Conservation (phyloP, 2,797 vertebrate genomes). For the Parauchenoglanis ngamensis region DNA sequence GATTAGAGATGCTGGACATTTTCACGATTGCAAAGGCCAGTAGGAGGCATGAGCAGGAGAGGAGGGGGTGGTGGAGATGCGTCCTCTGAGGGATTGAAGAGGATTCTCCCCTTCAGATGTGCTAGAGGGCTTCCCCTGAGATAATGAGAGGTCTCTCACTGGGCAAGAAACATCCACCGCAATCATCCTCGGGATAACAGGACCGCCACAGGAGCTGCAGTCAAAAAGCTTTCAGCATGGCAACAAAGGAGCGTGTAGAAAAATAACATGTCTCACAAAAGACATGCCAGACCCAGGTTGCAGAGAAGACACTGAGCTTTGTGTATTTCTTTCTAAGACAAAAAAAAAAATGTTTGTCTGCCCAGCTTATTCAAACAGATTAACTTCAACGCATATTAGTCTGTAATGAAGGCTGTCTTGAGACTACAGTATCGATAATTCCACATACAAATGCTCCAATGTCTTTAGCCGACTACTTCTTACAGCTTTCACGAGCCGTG, state of each 20-base stretch:
- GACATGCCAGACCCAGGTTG: constrained; percentile 37
- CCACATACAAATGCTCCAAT: neutral
- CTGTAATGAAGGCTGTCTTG: constrained; percentile 26
- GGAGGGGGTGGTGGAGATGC: constrained; percentile 17
- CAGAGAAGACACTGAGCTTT: constrained; percentile 28
- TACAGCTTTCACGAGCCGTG: neutral
- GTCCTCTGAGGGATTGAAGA: constrained; percentile 55
- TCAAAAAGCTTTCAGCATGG: constrained; percentile 54
- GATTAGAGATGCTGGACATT: constrained; percentile 56
- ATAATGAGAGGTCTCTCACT: constrained; percentile 56
- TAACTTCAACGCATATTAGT: constrained; percentile 15
- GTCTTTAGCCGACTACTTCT: neutral
- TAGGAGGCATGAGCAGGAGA: constrained; percentile 35
- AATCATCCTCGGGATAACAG: constrained; percentile 57
- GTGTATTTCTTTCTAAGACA: constrained; percentile 18
- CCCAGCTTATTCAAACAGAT: constrained; percentile 32
- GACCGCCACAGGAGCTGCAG: constrained; percentile 51
- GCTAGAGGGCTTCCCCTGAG: constrained; percentile 61
- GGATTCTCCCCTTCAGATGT: constrained; percentile 60
- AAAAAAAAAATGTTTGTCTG: neutral
- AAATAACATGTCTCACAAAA: constrained; percentile 49
- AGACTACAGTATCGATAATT: neutral
- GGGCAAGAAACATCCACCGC: constrained; percentile 58
- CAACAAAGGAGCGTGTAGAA: constrained; percentile 44
- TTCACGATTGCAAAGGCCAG: constrained; percentile 41